Conservation (phyloP, 30 jellyfish, hydroid and myxozoan species). For the Aurelia aurita complex sp. Pacific region DNA sequence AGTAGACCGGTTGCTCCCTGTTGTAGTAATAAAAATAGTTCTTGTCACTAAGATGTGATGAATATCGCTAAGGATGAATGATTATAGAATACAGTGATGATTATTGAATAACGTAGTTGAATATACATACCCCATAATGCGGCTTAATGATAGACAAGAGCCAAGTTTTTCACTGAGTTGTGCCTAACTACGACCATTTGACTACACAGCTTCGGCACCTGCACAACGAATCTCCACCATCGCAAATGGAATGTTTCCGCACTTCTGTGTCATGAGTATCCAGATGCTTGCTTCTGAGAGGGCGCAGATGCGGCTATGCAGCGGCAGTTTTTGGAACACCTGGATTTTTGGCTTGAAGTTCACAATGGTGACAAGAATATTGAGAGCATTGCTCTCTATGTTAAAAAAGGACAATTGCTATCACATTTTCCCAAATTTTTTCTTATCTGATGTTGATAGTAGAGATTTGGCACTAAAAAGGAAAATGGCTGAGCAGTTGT, state of each 20-base stretch:
- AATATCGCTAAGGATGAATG: not conserved
- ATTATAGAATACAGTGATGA: not conserved
- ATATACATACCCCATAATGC: constrained; percentile 70
- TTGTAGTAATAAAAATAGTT: not conserved
- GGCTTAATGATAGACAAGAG: constrained; percentile 13
- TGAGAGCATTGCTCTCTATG: too few relatives aligned
- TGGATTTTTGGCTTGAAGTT: too few relatives aligned
- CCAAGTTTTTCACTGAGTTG: constrained; percentile 3
- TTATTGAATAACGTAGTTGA: not conserved
- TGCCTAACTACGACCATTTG: constrained; percentile 27
- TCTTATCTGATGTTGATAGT: too few relatives aligned
- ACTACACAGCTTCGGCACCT: constrained; percentile 34
- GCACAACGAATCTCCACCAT: constrained; percentile 6
- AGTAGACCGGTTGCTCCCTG: constrained; percentile 89
- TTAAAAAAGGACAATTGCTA: too few relatives aligned
- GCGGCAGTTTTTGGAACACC: too few relatives aligned
- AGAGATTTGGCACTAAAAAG: too few relatives aligned
- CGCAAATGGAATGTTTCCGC: constrained; percentile 38
- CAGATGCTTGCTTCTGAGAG: too few relatives aligned
- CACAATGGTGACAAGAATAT: too few relatives aligned
- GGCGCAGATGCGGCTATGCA: too few relatives aligned
- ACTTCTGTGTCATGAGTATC: not conserved
- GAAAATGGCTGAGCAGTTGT: too few relatives aligned
- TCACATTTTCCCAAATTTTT: not conserved
- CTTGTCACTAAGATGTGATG: not conserved